Percentiles rank a stretch among this genome's conserved stretches.
Evolutionary conservation across 30 jellyfish, hydroid and myxozoan genomes (phyloP).

Genomic region (Rhopilema esculentum): DNA sequence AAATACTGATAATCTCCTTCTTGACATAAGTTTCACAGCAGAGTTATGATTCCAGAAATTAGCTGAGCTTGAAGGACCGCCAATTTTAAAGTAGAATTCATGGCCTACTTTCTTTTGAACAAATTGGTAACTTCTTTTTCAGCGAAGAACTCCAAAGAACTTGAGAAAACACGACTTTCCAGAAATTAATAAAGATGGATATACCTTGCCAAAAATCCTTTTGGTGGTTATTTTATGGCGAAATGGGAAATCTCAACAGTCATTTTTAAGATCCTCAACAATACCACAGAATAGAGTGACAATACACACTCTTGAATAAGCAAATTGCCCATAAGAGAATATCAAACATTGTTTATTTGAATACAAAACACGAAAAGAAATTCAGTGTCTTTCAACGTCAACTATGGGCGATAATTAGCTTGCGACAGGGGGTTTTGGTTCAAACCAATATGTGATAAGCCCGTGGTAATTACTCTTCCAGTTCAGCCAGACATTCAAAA

Average conservation of each 20-base stretch:
- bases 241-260: background rate
- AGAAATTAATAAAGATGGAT: no score
- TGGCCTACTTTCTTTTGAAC: no score
- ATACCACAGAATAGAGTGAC: no score
- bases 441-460: background rate
- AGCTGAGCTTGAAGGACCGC: background rate
- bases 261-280: background rate
- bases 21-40: background rate
- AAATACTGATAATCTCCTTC: background rate
- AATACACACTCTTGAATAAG: background rate
- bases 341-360: conserved; percentile 37
- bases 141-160: no score
- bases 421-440: conserved; percentile 43
- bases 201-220: no score
- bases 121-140: no score
- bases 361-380: background rate
- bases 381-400: conserved; percentile 28
- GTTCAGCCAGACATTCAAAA: background rate
- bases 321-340: conserved; percentile 23
- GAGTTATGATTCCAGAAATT: background rate
- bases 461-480: background rate
- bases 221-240: no score
- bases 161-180: no score
- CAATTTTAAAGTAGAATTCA: background rate
- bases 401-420: conserved; percentile 17